A percentile compares a stretch with the other conserved stretches of the same genome.
Evolutionary conservation across 2,888 invertebrate genomes (phyloP).

Genomic region (Cerceris rybyensis): DNA sequence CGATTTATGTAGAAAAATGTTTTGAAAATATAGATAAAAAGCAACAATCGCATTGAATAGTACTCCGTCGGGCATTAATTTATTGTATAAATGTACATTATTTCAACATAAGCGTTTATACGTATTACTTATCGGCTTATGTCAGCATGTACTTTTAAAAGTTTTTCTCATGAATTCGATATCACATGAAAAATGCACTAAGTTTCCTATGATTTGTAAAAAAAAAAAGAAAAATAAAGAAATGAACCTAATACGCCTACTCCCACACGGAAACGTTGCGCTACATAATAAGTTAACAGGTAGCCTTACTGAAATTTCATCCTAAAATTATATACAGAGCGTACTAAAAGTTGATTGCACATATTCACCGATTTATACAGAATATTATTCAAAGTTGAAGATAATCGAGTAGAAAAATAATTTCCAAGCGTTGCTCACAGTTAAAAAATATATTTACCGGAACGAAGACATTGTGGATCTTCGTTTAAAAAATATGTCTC

Average conservation of each 20-base stretch:
- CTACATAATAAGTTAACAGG: constrained; percentile 30
- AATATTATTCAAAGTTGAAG: constrained; percentile 5
- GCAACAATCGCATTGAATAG: neutral
- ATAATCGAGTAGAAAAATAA: neutral
- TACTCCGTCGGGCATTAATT: constrained; percentile 43
- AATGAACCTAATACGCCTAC: constrained; percentile 6
- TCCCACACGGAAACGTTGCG: constrained; percentile 19
- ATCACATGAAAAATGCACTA: constrained; percentile 17
- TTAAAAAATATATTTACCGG: neutral
- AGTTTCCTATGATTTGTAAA: constrained; percentile 8
- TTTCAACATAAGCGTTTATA: constrained; percentile 53
- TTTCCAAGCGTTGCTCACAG: neutral
- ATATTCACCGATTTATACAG: neutral
- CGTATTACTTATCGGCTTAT: constrained; percentile 31
- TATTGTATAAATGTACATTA: constrained; percentile 61
- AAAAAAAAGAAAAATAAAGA: neutral
- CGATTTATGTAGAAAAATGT: neutral
- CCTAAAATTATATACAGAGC: constrained; percentile 31
- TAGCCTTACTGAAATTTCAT: constrained; percentile 7
- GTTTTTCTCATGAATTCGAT: constrained; percentile 17
- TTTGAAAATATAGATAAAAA: neutral
- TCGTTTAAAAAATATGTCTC: too few species aligned
- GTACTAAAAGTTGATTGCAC: constrained; percentile 4
- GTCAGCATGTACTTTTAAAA: constrained; percentile 32
- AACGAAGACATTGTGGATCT: neutral